Percentiles rank a stretch among this genome's conserved stretches.
phyloP scores from a whole-genome alignment of 2,113 vertebrate genomes.

The Stegostoma tigrinum region DNA sequence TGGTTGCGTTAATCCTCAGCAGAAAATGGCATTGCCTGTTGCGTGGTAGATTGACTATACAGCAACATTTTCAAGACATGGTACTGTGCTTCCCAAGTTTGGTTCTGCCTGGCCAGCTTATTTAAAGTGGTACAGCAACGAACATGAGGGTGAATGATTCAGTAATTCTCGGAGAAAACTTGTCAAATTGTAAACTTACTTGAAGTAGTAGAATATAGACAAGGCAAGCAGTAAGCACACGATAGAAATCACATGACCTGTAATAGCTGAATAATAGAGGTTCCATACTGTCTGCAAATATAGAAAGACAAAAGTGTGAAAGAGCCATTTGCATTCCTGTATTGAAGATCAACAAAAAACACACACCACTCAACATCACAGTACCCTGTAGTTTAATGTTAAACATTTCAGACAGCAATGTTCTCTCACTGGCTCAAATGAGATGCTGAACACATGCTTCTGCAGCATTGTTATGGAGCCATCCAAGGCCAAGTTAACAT shows the following conservation, averaged over 20 bases:
- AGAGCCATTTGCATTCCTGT: too few species aligned
- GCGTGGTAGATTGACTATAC: neutral
- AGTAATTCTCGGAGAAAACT: neutral
- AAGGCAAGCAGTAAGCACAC: constrained; percentile 60
- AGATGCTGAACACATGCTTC: neutral
- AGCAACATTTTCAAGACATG: neutral
- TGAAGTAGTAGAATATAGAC: constrained; percentile 68
- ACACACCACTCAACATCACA: neutral
- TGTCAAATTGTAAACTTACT: constrained; percentile 49
- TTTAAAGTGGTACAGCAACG: neutral
- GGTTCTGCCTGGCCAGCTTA: neutral
- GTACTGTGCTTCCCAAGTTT: neutral
- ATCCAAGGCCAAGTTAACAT: too few species aligned
- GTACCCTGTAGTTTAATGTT: neutral
- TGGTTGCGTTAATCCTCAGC: neutral
- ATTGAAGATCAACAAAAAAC: neutral
- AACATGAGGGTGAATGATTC: neutral
- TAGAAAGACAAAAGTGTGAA: neutral
- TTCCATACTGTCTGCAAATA: constrained; percentile 50
- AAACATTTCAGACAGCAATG: neutral
- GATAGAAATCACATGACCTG: constrained; percentile 60
- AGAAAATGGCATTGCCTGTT: neutral
- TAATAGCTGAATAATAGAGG: constrained; percentile 58
- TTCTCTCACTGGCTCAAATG: neutral
- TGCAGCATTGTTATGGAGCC: neutral